Evolutionary conservation across 2,888 invertebrate species (phyloP).

Genomic region (Lypha dubia): DNA sequence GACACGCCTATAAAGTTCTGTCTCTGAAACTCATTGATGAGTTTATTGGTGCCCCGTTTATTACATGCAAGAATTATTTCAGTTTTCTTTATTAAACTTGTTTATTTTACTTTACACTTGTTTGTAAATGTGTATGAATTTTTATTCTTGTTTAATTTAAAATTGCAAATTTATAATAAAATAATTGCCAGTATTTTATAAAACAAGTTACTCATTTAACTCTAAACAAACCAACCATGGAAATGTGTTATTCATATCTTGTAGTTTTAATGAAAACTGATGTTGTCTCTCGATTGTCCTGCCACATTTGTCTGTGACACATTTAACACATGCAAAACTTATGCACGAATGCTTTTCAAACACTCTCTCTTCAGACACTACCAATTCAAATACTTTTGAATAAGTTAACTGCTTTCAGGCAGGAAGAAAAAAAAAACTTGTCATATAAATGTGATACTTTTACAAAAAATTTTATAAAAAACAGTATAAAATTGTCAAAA

Average conservation of each 20-base stretch:
- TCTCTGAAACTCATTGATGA: no score
- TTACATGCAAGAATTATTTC: no score
- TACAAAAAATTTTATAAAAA: neutral
- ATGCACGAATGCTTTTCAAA: constrained; percentile 33
- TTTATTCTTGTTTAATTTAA: neutral
- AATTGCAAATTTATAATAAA: neutral
- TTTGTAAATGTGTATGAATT: no score
- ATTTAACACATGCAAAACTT: constrained; percentile 24
- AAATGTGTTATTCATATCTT: constrained; percentile 24
- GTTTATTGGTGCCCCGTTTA: no score
- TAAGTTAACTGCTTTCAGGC: neutral
- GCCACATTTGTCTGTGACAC: constrained; percentile 21
- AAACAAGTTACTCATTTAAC: no score
- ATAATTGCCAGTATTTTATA: neutral
- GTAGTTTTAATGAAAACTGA: constrained; percentile 6
- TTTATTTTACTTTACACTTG: no score
- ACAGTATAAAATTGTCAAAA: constrained; percentile 24
- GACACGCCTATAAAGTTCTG: no score
- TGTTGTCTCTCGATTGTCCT: neutral
- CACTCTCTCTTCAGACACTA: constrained; percentile 20
- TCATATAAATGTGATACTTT: constrained; percentile 29
- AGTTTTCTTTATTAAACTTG: no score
- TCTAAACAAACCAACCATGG: constrained; percentile 11
- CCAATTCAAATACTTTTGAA: constrained; percentile 35
- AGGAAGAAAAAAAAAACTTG: constrained; percentile 28